Evolutionary conservation across 1,140 invertebrate genomes (phyloP).

Genomic region (Pararge aegeria): DNA sequence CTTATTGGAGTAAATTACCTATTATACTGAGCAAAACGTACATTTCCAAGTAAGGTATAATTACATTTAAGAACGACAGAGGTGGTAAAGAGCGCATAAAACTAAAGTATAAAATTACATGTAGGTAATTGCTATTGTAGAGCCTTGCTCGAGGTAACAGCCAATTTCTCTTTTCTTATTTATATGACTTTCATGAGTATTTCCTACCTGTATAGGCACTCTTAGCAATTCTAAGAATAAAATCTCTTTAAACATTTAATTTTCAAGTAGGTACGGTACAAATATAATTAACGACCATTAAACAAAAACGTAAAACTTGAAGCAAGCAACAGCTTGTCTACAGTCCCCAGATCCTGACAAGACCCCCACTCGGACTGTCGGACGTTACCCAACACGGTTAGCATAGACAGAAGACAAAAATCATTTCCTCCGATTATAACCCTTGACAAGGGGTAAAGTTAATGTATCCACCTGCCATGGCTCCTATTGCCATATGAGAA

Average conservation of each 20-base stretch:
- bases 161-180: slow-evolving; percentile 9
- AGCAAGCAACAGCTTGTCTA: too few species aligned
- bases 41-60: background rate
- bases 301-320: too few species aligned
- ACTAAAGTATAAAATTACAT: slow-evolving; percentile 19
- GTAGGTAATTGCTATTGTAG: slow-evolving; percentile 16
- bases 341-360: too few species aligned
- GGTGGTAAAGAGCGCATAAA: background rate
- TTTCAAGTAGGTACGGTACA: too few species aligned
- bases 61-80: background rate
- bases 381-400: too few species aligned
- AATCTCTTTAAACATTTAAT: background rate
- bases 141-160: slow-evolving; percentile 1
- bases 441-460: too few species aligned
- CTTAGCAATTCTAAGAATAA: background rate
- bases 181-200: background rate
- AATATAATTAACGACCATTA: too few species aligned
- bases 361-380: too few species aligned
- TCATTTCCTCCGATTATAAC: too few species aligned
- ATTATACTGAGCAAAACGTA: background rate
- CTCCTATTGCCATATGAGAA: too few species aligned
- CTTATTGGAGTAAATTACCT: background rate
- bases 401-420: too few species aligned
- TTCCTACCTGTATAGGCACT: background rate
- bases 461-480: too few species aligned